Evolutionary conservation across 2,888 invertebrate genomes (phyloP).

Genomic region (Melipona beecheii): DNA sequence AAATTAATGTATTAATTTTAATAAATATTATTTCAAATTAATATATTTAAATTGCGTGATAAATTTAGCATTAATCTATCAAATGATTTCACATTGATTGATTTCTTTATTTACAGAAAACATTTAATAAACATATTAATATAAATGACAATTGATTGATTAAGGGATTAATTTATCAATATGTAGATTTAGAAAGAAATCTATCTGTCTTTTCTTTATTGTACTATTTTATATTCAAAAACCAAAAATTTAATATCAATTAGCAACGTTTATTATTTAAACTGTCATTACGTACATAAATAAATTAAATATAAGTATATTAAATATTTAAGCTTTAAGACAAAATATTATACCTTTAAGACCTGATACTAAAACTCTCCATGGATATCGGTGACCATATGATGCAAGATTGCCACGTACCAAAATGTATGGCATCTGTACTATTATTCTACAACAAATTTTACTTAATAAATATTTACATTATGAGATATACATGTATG

Average conservation of each 20-base stretch:
- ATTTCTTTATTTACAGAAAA: not conserved
- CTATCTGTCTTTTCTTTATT: not conserved
- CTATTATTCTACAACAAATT: constrained; percentile 62
- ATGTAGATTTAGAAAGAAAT: not conserved
- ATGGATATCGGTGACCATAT: constrained; percentile 93
- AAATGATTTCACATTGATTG: not conserved
- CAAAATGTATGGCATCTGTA: constrained; percentile 94
- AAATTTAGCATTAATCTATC: not conserved
- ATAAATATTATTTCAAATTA: not conserved
- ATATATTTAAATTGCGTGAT: not conserved
- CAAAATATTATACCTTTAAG: constrained; percentile 88
- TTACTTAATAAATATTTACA: constrained; percentile 18
- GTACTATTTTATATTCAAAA: not conserved
- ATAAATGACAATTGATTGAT: not conserved
- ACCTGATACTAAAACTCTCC: constrained; percentile 94
- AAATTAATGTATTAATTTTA: not conserved
- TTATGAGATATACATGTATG: not conserved
- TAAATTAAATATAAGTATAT: constrained; percentile 12
- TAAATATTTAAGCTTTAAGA: constrained; percentile 12
- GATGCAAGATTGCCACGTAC: constrained; percentile 95
- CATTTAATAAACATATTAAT: not conserved
- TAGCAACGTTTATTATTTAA: constrained; percentile 16
- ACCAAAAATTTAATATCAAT: not conserved
- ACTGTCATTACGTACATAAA: not conserved
- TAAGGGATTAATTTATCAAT: not conserved